Percentiles rank a stretch among this genome's conserved stretches.
Conservation (phyloP, 2,888 invertebrate genomes). For the Nemotelus pantherinus region DNA sequence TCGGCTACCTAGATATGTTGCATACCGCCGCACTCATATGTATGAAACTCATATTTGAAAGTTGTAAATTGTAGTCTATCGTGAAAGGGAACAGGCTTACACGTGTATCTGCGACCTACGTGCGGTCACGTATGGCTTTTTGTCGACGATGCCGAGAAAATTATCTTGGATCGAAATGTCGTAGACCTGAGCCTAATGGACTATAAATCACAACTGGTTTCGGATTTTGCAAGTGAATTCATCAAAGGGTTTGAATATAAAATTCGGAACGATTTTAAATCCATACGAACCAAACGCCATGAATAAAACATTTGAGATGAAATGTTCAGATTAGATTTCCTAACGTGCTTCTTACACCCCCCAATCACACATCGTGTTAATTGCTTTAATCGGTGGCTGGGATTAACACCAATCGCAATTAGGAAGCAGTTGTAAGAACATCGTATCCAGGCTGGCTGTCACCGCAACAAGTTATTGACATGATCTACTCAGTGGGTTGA, state of each 20-base stretch:
- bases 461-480: too few relatives aligned
- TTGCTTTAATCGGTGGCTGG: too few relatives aligned
- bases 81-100: slow-evolving; percentile 5
- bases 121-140: slow-evolving; percentile 7
- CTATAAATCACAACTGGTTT: slow-evolving; percentile 9
- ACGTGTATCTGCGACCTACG: background rate
- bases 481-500: too few relatives aligned
- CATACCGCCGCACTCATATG: background rate
- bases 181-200: slow-evolving; percentile 9
- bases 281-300: background rate
- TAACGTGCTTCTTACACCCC: too few relatives aligned
- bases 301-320: too few relatives aligned
- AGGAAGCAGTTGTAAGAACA: too few relatives aligned
- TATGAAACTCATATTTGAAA: slow-evolving; percentile 9
- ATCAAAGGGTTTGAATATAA: slow-evolving; percentile 8
- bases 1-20: background rate
- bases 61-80: slow-evolving; percentile 7
- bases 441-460: too few relatives aligned
- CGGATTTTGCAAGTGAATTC: background rate
- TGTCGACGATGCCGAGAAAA: slow-evolving; percentile 2
- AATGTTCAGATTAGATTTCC: too few relatives aligned
- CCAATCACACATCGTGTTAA: too few relatives aligned
- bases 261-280: background rate
- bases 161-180: slow-evolving; percentile 12
- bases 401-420: too few relatives aligned